A percentile compares a stretch with the other conserved stretches of the same genome.
Evolutionary conservation across 2,888 invertebrate genomes (phyloP).

Genomic region (Trissonchulus sp.): DNA sequence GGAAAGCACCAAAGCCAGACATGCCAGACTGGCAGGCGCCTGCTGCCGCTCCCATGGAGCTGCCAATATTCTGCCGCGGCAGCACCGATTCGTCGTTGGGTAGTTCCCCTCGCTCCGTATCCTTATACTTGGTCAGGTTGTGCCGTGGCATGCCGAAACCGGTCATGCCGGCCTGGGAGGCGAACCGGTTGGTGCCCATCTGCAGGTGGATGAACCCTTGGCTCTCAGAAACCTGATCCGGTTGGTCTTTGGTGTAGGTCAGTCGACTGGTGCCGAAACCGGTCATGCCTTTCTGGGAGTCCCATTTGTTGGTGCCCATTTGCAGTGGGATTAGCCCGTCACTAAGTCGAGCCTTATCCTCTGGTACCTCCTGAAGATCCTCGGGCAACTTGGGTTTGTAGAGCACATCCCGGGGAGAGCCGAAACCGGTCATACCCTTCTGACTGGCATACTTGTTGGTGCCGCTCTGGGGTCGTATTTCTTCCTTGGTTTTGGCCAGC

Average conservation of each 20-base stretch:
- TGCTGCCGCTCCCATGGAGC: slow-evolving; percentile 46
- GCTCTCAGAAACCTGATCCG: slow-evolving; percentile 48
- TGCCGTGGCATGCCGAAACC: slow-evolving; percentile 49
- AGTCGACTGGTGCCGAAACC: slow-evolving; percentile 59
- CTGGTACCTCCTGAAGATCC: slow-evolving; percentile 48
- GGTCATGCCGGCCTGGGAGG: slow-evolving; percentile 43
- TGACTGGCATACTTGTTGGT: slow-evolving; percentile 52
- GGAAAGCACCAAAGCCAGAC: slow-evolving; percentile 26
- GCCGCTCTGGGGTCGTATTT: slow-evolving; percentile 49
- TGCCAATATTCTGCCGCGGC: slow-evolving; percentile 49
- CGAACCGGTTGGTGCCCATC: slow-evolving; percentile 50
- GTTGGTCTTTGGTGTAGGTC: slow-evolving; percentile 44
- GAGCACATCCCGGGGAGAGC: slow-evolving; percentile 49
- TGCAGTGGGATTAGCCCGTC: slow-evolving; percentile 58
- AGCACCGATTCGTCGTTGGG: slow-evolving; percentile 50
- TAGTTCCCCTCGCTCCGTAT: slow-evolving; percentile 45
- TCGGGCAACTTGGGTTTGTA: slow-evolving; percentile 50
- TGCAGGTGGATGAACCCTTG: slow-evolving; percentile 52
- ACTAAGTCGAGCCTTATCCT: slow-evolving; percentile 50
- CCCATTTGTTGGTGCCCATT: slow-evolving; percentile 58
- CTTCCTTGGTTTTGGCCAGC: slow-evolving; percentile 46
- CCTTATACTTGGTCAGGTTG: slow-evolving; percentile 48
- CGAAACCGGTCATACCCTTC: slow-evolving; percentile 50
- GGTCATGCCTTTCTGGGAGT: slow-evolving; percentile 58
- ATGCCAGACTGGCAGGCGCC: slow-evolving; percentile 29